Base-by-base conservation (phyloP, 2,797 vertebrate species). In the Lutjanus campechanus region DNA sequence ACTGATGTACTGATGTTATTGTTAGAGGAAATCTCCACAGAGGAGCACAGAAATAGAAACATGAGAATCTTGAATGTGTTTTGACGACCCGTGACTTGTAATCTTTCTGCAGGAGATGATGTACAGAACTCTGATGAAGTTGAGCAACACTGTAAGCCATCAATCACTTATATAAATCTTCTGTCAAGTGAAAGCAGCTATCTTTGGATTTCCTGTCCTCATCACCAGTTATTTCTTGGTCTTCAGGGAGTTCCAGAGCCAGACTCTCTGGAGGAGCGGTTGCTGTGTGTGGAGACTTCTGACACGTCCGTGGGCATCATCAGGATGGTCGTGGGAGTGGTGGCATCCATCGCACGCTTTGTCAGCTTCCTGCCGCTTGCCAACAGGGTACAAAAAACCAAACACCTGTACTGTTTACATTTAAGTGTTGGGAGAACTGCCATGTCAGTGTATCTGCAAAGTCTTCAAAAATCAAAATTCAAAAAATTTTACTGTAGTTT, bases 81-180 rank as follows among this genome's bases (percentile, higher is more conserved):
- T 46, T 13, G 12, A 5, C 44, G 13, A 13, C 29, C 1, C 2
- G 0, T 63, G 13, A 6, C 36, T 13, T 10, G 5, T 60, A 0
- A 17, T 74, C 1, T 81, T n/a, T 70, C 55, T 69, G 11, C 81
- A 94, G 93, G 86, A 85, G 58, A 10, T 41, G n/a, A 71, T 89
- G 82, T 94, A 89, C 51, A 50, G 2, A 11, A 66, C 25, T 15
- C 54, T 88, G 70, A 88, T 92, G 88, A 77, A 73, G 36, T 69
- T 66, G 80, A 88, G 84, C 88, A 87, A 90, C 7, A 50, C 73
- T 41, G 93, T 94, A 68, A 92, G 93, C 86, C 22, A 1, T 15
- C 2, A 0, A 10, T 43, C 8, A 0, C 4, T 17, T 19, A 3
- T 40, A 1, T 72, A 5, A 19, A 44, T 50, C 8, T 53, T 17